phyloP scores from a whole-genome alignment of 2,113 vertebrate species.

The Pica pica region DNA sequence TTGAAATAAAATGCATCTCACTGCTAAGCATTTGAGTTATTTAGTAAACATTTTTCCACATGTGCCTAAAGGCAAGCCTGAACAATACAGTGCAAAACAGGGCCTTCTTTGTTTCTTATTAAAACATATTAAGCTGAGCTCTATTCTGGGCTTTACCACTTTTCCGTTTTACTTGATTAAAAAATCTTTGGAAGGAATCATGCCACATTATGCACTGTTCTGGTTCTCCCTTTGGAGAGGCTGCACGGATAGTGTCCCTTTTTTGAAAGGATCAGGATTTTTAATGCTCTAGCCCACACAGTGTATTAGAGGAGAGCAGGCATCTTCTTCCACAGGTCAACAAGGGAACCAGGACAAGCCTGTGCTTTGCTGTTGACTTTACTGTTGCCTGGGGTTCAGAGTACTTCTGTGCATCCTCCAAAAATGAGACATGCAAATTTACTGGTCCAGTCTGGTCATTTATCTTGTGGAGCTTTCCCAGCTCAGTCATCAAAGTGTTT shows the following conservation, averaged over 20 bases:
- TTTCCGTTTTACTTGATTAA: not conserved
- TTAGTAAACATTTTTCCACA: slow-evolving; percentile 59
- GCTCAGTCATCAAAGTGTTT: not conserved
- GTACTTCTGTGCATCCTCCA: not conserved
- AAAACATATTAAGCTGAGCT: not conserved
- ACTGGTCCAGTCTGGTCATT: not conserved
- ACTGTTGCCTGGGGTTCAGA: not conserved
- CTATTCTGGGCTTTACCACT: not conserved
- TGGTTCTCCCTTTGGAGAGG: not conserved
- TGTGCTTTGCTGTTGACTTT: not conserved
- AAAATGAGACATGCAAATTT: not conserved
- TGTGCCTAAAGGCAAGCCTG: slow-evolving; percentile 30
- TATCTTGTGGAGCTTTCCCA: not conserved
- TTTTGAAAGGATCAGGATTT: not conserved
- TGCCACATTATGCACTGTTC: not conserved
- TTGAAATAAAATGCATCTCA: slow-evolving; percentile 20
- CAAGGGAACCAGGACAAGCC: not conserved
- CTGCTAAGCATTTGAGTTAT: slow-evolving; percentile 34
- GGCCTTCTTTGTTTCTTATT: slow-evolving; percentile 41
- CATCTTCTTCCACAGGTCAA: not conserved
- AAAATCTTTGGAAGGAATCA: not conserved
- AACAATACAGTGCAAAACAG: slow-evolving; percentile 30
- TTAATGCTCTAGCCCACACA: not conserved
- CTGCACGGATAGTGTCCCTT: not conserved
- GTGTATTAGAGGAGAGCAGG: not conserved